phyloP scores from a whole-genome alignment of 2,888 invertebrate genomes.

The Criorhina ranunculi region DNA sequence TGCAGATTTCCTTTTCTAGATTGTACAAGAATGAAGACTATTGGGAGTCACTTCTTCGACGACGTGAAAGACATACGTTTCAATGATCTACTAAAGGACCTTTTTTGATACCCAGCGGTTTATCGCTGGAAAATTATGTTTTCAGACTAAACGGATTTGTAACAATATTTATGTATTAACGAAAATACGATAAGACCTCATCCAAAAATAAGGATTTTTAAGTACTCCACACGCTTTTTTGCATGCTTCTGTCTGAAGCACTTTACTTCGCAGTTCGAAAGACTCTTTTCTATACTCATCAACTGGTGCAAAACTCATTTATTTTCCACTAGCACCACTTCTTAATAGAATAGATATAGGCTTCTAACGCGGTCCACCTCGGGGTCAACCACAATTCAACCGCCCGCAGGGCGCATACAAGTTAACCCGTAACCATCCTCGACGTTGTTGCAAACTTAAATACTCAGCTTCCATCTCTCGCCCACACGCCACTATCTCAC shows the following conservation, averaged over 20 bases:
- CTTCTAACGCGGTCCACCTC: constrained; percentile 47
- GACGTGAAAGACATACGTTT: no score
- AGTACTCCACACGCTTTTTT: no score
- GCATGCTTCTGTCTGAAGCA: background rate
- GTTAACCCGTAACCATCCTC: constrained; percentile 27
- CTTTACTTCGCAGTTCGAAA: constrained; percentile 2
- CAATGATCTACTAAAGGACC: no score
- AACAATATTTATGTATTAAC: no score
- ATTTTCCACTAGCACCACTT: constrained; percentile 40
- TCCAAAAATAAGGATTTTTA: constrained; percentile 16
- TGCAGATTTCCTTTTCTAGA: no score
- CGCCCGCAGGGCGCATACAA: constrained; percentile 40
- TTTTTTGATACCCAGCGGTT: no score
- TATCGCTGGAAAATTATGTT: no score
- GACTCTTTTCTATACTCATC: background rate
- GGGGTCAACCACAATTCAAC: constrained; percentile 55
- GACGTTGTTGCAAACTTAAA: background rate
- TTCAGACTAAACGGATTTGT: no score
- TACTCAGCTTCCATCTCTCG: background rate
- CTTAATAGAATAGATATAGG: constrained; percentile 66
- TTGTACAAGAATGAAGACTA: no score
- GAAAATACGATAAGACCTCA: background rate
- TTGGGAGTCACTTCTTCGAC: no score
- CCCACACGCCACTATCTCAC: constrained; percentile 28
- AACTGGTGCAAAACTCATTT: constrained; percentile 40